A percentile compares a stretch with the other conserved stretches of the same genome.
Evolutionary conservation across 2,888 invertebrate genomes (phyloP).

Genomic region (Synanthedon myopaeformis): DNA sequence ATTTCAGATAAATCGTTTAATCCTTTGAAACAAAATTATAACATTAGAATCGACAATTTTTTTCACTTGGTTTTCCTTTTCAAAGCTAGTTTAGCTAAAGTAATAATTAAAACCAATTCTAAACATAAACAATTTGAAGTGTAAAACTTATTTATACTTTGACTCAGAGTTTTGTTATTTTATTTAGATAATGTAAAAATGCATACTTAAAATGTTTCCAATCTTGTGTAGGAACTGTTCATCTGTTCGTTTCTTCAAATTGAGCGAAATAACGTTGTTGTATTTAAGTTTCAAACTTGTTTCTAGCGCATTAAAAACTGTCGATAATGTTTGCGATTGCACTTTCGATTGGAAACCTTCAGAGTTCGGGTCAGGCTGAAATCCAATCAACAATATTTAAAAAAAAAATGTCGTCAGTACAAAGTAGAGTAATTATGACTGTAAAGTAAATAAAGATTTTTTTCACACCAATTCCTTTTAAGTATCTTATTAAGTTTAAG

Average conservation of each 20-base stretch:
- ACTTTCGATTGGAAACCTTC: constrained; percentile 7
- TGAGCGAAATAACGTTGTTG: constrained; percentile 20
- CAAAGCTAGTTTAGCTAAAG: too few species aligned
- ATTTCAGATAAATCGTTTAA: constrained; percentile 15
- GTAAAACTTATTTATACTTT: too few species aligned
- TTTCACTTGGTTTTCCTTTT: too few species aligned
- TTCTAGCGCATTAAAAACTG: constrained; percentile 28
- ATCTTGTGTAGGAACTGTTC: constrained; percentile 12
- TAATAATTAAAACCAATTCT: too few species aligned
- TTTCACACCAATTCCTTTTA: too few species aligned
- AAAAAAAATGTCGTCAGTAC: too few species aligned
- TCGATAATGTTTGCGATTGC: constrained; percentile 16
- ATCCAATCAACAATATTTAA: neutral
- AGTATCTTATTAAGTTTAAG: too few species aligned
- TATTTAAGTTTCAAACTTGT: constrained; percentile 28
- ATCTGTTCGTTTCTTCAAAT: constrained; percentile 11
- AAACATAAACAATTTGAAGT: too few species aligned
- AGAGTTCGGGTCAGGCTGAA: constrained; percentile 14
- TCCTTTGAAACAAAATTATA: constrained; percentile 12
- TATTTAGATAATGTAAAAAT: neutral
- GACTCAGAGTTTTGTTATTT: too few species aligned
- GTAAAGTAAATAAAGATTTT: too few species aligned
- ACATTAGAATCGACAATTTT: constrained; percentile 5
- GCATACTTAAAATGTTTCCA: constrained; percentile 16
- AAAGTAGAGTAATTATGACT: too few species aligned